A percentile compares a stretch with the other conserved stretches of the same genome.
phyloP scores from a whole-genome alignment of 2,888 invertebrate genomes.

The Leptinotarsa rubiginosa region DNA sequence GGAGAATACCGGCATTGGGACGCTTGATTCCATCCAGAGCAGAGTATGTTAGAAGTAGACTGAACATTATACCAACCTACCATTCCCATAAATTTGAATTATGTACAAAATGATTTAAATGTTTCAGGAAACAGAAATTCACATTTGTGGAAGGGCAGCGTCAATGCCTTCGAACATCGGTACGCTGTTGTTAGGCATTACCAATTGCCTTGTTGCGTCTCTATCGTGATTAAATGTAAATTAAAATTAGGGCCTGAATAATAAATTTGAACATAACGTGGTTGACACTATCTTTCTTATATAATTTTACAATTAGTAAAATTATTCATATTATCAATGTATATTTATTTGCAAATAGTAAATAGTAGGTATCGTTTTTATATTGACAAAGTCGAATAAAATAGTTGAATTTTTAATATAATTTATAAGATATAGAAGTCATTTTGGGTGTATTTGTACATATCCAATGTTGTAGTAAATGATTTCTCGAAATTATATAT shows the following conservation, averaged over 20 bases:
- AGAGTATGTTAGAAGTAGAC: too few relatives aligned
- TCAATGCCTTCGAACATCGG: constrained; percentile 48
- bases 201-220: constrained; percentile 54
- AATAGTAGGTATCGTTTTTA: constrained; percentile 48
- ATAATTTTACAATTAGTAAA: constrained; percentile 40
- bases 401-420: constrained; percentile 64
- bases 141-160: constrained; percentile 71
- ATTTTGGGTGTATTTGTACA: constrained; percentile 62
- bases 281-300: constrained; percentile 39
- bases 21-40: too few relatives aligned
- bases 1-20: too few relatives aligned
- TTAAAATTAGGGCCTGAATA: constrained; percentile 45
- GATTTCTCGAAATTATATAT: constrained; percentile 49
- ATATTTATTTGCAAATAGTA: constrained; percentile 47
- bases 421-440: constrained; percentile 62
- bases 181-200: constrained; percentile 52
- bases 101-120: too few relatives aligned
- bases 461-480: constrained; percentile 50
- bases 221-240: constrained; percentile 56
- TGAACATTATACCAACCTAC: too few relatives aligned
- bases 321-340: constrained; percentile 41
- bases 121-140: constrained; percentile 75
- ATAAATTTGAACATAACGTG: constrained; percentile 39
- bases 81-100: too few relatives aligned
- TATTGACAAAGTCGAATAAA: constrained; percentile 52